A percentile compares a stretch with the other conserved stretches of the same genome.
phyloP scores from a whole-genome alignment of 2,888 invertebrate genomes.

The Tortricodes alternella region DNA sequence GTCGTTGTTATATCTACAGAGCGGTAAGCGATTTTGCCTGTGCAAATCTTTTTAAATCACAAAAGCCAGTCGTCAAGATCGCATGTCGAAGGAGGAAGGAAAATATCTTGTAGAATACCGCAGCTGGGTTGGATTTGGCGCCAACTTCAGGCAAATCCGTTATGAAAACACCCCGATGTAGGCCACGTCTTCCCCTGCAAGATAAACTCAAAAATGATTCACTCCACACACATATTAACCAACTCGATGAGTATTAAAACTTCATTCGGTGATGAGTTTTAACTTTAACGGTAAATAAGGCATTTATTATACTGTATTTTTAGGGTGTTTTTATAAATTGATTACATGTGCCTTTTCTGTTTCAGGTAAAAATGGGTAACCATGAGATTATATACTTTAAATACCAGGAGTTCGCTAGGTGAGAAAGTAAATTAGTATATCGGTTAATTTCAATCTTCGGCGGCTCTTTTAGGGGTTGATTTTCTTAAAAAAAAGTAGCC shows the following conservation, averaged over 20 bases:
- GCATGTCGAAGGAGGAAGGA: slow-evolving; percentile 72
- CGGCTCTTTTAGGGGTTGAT: no score
- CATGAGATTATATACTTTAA: no score
- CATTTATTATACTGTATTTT: slow-evolving; percentile 66
- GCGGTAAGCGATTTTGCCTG: slow-evolving; percentile 70
- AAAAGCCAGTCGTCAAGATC: slow-evolving; percentile 79
- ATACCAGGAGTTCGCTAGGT: no score
- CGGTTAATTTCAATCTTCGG: no score
- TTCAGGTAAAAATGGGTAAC: background rate
- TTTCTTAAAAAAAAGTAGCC: no score
- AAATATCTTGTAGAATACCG: slow-evolving; percentile 72
- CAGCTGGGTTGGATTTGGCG: slow-evolving; percentile 76
- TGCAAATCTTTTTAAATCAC: slow-evolving; percentile 80
- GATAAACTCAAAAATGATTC: slow-evolving; percentile 76
- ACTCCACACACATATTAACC: slow-evolving; percentile 62
- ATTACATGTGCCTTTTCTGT: slow-evolving; percentile 6
- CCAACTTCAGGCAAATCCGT: slow-evolving; percentile 77
- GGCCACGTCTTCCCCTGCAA: slow-evolving; percentile 62
- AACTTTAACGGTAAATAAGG: slow-evolving; percentile 62
- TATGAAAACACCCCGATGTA: slow-evolving; percentile 78
- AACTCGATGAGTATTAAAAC: slow-evolving; percentile 78
- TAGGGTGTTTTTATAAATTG: slow-evolving; percentile 32
- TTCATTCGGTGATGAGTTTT: slow-evolving; percentile 63
- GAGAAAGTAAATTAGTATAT: no score
- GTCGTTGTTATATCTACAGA: slow-evolving; percentile 41